Evolutionary conservation across 2,888 invertebrate genomes (phyloP).

Genomic region (Epinotia demarniana): DNA sequence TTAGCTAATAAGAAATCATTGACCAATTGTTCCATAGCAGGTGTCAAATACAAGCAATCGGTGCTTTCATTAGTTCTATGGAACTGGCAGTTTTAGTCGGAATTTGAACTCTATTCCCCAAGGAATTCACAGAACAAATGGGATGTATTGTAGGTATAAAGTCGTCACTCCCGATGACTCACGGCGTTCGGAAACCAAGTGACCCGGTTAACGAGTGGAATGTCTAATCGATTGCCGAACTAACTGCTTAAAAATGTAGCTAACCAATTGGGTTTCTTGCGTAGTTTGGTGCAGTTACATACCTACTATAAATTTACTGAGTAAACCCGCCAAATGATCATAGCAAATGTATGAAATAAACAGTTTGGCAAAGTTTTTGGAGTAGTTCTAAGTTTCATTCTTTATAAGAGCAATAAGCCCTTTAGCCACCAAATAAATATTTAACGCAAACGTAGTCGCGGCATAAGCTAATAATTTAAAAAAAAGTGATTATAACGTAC

Average conservation of each 20-base stretch:
- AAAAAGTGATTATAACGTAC: too few species aligned
- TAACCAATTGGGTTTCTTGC: not conserved
- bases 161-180: constrained; percentile 23
- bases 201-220: constrained; percentile 39
- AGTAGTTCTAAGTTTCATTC: too few species aligned
- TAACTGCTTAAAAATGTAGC: constrained; percentile 21
- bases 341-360: too few species aligned
- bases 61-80: not conserved
- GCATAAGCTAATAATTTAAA: too few species aligned
- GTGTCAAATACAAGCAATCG: constrained; percentile 19
- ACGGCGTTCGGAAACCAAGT: constrained; percentile 28
- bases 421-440: too few species aligned
- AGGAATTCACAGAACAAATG: constrained; percentile 5
- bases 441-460: too few species aligned
- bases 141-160: not conserved
- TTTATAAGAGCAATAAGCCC: too few species aligned
- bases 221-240: constrained; percentile 36
- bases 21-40: not conserved
- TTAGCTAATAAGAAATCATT: not conserved
- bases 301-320: not conserved
- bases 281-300: not conserved
- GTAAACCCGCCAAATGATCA: too few species aligned
- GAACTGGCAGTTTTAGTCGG: not conserved
- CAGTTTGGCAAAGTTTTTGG: too few species aligned
- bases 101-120: not conserved